Evolutionary conservation across 2,113 vertebrate genomes (phyloP), one percentile per base, ranked within the genome.

Genomic region (Phalacrocorax carbo): DNA sequence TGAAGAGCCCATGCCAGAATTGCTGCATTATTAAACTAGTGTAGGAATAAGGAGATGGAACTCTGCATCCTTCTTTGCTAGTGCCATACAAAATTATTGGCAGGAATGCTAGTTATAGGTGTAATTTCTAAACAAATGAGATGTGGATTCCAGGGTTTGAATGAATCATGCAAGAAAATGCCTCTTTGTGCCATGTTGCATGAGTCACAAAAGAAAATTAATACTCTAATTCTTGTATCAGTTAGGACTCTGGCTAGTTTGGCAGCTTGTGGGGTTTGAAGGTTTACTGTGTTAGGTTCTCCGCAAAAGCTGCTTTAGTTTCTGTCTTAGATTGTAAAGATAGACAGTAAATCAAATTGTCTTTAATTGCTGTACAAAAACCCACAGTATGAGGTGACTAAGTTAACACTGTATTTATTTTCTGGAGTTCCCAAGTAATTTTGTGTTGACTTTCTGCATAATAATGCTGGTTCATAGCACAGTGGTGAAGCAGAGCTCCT

Each of bases 181-280:
- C 38, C 15, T 29, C 42, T 72, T n/a, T 69, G 58, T 87, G 42
- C 54, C 23, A 12, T 46, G 22, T 27, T 94, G 77, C 30, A 38
- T 77, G 78, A 91, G 62, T 90, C 89, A 88, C 58, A 30, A 49
- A 87, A 87, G 70, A 76, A 93, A 95, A 88, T 79, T 15, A 82
- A 48, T 92, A 75, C 84, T 54, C 25, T 64, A 30, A 30, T 72
- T 85, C 48, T 92, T 91, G 13, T 82, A 46, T 84, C 65, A 36
- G 6, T 81, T 72, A 60, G 66, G 40, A 34, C 52, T 64, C 57
- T 65, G 69, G 40, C 27, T 86, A 30, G 15, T 64, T 88, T 84
- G 60, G 60, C 60, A 65, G 25, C 40, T 82, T 80, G 49, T 54
- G 62, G 61, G 38, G 29, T 42, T 17, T 22, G 36, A 82, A 82